phyloP scores from a whole-genome alignment of 92 coral and sea anemone genomes.

The Parazoanthus swiftii region DNA sequence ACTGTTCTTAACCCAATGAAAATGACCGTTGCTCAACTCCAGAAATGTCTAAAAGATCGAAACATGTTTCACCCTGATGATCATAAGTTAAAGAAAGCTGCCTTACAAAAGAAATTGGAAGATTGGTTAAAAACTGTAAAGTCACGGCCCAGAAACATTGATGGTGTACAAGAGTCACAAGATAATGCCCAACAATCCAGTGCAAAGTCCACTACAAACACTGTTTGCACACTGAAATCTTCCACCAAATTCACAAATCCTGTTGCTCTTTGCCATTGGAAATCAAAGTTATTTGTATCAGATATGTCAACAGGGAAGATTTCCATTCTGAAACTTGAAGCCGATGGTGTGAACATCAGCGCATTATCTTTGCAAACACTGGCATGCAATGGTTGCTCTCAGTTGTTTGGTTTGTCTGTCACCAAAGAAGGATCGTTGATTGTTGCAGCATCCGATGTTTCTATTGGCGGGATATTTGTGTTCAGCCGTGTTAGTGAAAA shows the following conservation, averaged over 20 bases:
- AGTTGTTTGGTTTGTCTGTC: slow-evolving; percentile 45
- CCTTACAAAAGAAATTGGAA: slow-evolving; percentile 45
- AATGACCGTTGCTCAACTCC: slow-evolving; percentile 42
- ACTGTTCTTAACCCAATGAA: slow-evolving; percentile 44
- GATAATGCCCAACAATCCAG: slow-evolving; percentile 40
- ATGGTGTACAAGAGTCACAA: slow-evolving; percentile 34
- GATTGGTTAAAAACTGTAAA: slow-evolving; percentile 42
- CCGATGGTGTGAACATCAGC: slow-evolving; percentile 48
- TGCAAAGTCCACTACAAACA: slow-evolving; percentile 45
- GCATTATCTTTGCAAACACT: slow-evolving; percentile 44
- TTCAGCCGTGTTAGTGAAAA: slow-evolving; percentile 40
- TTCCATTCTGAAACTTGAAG: slow-evolving; percentile 43
- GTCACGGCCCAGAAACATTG: slow-evolving; percentile 37
- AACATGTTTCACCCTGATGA: slow-evolving; percentile 41
- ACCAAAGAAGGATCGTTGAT: slow-evolving; percentile 46
- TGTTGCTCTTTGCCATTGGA: slow-evolving; percentile 44
- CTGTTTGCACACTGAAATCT: slow-evolving; percentile 46
- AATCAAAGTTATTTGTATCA: slow-evolving; percentile 45
- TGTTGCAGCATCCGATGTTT: slow-evolving; percentile 45
- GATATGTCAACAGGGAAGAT: slow-evolving; percentile 45
- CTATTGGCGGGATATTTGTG: slow-evolving; percentile 41
- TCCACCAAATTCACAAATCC: slow-evolving; percentile 43
- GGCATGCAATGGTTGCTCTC: slow-evolving; percentile 45
- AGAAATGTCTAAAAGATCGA: slow-evolving; percentile 41
- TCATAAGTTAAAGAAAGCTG: slow-evolving; percentile 45